Evolutionary conservation across 2,113 vertebrate species (phyloP), one percentile per base, ranked within the genome.

Genomic region (Drymodes brunneopygia): DNA sequence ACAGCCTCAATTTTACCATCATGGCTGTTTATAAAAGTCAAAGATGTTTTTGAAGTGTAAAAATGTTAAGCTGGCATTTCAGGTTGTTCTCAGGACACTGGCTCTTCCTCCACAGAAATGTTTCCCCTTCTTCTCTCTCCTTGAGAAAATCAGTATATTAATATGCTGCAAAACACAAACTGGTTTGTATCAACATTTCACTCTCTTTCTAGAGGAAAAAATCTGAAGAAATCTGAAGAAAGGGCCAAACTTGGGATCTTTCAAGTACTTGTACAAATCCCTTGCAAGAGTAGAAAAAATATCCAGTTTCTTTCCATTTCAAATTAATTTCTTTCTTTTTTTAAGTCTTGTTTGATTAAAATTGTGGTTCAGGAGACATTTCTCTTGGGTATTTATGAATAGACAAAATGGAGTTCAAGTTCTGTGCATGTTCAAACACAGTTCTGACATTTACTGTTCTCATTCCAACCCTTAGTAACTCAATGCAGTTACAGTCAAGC

Each of bases 1-100:
- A 98, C 98, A 97, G 92, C 96, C 96, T 98, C 96, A 98, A 97
- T 98, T 98, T 98, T 97, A 87, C 94, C 96, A 82, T 95, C 85
- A 40, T 79, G 95, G 92, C 90, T 92, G 77, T 91, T 95, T 79
- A 81, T 79, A 82, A 86, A 96, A 95, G 86, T 95, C 64, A 81
- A 90, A 95, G 71, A 88, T 15, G 6, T 92, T 96, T 97, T 86
- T 92, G 71, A 96, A 95, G 67, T 62, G 85, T 66, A 94, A 87
- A 98, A 97, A 90, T 94, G 97, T 97, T 96, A 92, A 77, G 97
- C 54, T 98, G 95, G 97, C 96, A 65, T 97, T 97, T 94, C 94
- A 95, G 82, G 58, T 95, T 97, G 93, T 96, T 97, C 86, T 94
- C 62, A 57, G 97, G 93, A 94, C 78, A 27, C 42, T 31, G 15